phyloP scores from a whole-genome alignment of 2,888 invertebrate species.

The Bellardia pandia region DNA sequence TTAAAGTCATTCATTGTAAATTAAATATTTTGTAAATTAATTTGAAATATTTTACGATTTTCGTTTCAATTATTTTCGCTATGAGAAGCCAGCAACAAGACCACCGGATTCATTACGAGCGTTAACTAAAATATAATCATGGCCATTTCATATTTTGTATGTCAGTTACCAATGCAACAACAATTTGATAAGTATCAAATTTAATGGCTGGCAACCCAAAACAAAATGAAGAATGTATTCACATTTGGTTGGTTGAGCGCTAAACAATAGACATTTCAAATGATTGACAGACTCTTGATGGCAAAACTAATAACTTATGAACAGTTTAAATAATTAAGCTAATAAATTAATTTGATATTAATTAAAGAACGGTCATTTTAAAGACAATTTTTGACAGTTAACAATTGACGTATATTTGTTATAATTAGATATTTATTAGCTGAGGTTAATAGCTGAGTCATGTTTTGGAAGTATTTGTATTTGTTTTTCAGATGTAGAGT shows the following conservation, averaged over 20 bases:
- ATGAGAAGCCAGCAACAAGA: slow-evolving; percentile 51
- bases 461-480: too few relatives aligned
- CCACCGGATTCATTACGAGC: slow-evolving; percentile 23
- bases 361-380: background rate
- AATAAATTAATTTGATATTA: slow-evolving; percentile 46
- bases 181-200: slow-evolving; percentile 48
- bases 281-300: background rate
- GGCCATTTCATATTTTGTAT: slow-evolving; percentile 51
- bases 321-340: slow-evolving; percentile 52
- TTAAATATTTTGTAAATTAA: slow-evolving; percentile 57
- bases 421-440: too few relatives aligned
- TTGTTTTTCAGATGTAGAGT: too few relatives aligned
- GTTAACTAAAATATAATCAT: slow-evolving; percentile 39
- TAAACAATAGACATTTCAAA: slow-evolving; percentile 35
- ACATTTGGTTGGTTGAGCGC: background rate
- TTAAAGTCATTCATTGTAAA: slow-evolving; percentile 56
- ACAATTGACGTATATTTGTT: background rate
- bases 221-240: background rate
- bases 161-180: slow-evolving; percentile 43
- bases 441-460: too few relatives aligned
- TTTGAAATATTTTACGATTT: slow-evolving; percentile 44
- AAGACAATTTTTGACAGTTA: background rate
- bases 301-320: slow-evolving; percentile 24
- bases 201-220: slow-evolving; percentile 5
- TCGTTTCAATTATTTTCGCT: slow-evolving; percentile 17